phyloP scores from a whole-genome alignment of 23 tunicate genomes.

The Styela clava region DNA sequence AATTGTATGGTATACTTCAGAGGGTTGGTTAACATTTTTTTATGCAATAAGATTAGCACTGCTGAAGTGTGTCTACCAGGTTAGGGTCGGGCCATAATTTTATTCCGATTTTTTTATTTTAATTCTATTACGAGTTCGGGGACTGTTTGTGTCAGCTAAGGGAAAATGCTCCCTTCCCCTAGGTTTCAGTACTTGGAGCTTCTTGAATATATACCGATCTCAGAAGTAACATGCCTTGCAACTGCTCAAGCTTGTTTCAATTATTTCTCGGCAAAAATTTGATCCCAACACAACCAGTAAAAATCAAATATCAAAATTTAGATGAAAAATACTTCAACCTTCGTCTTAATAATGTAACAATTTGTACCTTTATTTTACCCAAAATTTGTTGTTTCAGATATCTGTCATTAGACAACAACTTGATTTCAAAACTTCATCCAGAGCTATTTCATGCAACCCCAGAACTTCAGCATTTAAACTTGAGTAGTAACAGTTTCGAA shows the following conservation, averaged over 20 bases:
- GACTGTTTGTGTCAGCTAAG: no score
- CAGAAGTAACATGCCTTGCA: background rate
- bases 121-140: no score
- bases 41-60: background rate
- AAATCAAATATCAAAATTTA: background rate
- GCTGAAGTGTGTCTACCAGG: no score
- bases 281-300: no score
- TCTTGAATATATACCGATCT: background rate
- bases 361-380: no score
- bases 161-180: no score
- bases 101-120: no score
- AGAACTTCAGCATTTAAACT: background rate
- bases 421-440: background rate
- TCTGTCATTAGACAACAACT: background rate
- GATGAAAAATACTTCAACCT: background rate
- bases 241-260: background rate
- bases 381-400: background rate
- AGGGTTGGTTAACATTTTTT: background rate
- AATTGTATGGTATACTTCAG: background rate
- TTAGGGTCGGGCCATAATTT: no score
- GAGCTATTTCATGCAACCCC: background rate
- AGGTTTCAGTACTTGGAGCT: no score
- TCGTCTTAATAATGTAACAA: no score
- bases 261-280: background rate
- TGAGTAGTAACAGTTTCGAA: background rate